phyloP scores from a whole-genome alignment of 2,888 invertebrate genomes.

The Elmis aenea region DNA sequence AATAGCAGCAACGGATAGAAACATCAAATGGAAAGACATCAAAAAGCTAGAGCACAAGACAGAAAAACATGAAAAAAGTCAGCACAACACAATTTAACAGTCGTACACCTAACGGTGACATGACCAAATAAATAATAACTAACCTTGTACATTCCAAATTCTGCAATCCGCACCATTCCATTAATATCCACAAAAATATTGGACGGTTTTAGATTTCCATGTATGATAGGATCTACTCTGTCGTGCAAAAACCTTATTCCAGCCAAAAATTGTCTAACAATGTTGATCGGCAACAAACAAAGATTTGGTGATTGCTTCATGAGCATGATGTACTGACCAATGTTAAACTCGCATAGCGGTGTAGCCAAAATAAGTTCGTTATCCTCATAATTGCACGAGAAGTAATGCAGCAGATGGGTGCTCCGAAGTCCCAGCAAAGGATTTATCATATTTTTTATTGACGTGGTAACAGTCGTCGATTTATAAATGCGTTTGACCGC shows the following conservation, averaged over 20 bases:
- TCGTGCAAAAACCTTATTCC: constrained; percentile 42
- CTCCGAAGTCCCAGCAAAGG: constrained; percentile 35
- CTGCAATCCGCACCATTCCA: constrained; percentile 42
- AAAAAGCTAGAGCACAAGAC: no score
- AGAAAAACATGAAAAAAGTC: no score
- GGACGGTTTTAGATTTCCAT: constrained; percentile 47
- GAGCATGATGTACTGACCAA: constrained; percentile 40
- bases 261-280: constrained; percentile 33
- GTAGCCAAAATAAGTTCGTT: constrained; percentile 39
- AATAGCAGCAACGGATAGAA: no score
- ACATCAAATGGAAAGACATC: no score
- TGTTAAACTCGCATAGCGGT: constrained; percentile 43
- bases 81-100: no score
- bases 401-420: constrained; percentile 36
- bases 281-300: constrained; percentile 29
- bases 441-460: constrained; percentile 33
- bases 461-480: constrained; percentile 28
- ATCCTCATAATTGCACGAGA: constrained; percentile 35
- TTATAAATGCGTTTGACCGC: constrained; percentile 34
- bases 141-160: constrained; percentile 46
- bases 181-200: constrained; percentile 44
- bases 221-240: constrained; percentile 38
- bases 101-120: no score
- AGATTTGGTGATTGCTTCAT: constrained; percentile 31
- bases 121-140: no score